These are phyloP conservation scores for Apus apus DNA, from an alignment of 2,113 vertebrate species.

Conservation along the genomic window DNA sequence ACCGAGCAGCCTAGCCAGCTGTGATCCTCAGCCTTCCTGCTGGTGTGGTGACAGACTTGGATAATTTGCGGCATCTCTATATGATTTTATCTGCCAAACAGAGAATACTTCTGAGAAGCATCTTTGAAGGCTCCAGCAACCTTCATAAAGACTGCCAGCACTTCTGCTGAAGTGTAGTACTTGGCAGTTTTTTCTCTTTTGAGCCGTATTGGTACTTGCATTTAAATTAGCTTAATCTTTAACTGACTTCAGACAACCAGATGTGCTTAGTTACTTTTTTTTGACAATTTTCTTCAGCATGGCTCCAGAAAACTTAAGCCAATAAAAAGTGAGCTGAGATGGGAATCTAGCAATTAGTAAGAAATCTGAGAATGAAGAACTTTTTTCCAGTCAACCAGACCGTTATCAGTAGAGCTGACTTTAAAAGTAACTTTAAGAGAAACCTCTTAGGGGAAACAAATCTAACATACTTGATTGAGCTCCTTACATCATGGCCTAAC, in stretches of 20 bases:
- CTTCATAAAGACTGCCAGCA: not conserved
- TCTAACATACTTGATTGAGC: not conserved
- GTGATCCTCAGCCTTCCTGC: not conserved
- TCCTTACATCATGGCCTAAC: not conserved
- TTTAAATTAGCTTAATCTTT: not conserved
- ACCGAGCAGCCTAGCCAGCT: not conserved
- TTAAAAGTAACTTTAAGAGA: not conserved
- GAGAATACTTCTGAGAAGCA: not conserved
- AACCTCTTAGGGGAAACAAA: not conserved
- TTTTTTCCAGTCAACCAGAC: not conserved
- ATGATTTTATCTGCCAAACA: not conserved
- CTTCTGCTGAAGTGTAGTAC: not conserved
- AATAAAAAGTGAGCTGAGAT: not conserved
- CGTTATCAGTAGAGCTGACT: not conserved
- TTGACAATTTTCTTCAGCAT: not conserved
- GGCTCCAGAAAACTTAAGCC: not conserved
- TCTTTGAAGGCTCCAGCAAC: not conserved
- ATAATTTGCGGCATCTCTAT: not conserved
- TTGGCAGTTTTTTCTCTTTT: not conserved
- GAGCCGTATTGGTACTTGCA: not conserved
- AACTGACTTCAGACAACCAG: not conserved
- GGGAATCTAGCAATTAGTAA: not conserved
- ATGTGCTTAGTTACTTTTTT: not conserved
- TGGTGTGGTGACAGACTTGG: not conserved
- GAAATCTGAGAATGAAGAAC: not conserved